These are phyloP conservation scores for Axinella damicornis DNA, from an alignment of 37 sponge, comb jelly and placozoan species.

Conservation along the genomic window DNA sequence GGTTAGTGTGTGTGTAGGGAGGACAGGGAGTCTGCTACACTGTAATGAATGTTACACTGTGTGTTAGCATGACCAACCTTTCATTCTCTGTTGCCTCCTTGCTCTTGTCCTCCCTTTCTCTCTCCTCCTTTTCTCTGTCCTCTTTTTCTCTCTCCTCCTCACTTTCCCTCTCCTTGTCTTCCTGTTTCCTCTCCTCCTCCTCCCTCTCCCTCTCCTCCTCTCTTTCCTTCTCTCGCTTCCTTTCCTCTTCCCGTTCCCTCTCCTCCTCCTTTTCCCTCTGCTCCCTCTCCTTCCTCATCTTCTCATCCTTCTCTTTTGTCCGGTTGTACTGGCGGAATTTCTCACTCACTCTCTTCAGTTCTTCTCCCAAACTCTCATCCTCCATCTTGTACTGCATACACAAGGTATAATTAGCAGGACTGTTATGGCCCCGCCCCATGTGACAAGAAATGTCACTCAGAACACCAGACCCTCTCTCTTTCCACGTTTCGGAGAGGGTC, in stretches of 20 bases:
- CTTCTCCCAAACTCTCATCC: conserved; percentile 22
- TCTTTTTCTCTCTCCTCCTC: no score
- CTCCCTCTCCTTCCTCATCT: conserved; percentile 6
- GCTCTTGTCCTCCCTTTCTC: no score
- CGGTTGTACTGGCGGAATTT: conserved; percentile 42
- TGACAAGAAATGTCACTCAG: no score
- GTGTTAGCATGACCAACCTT: no score
- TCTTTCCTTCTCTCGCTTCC: conserved; percentile 8
- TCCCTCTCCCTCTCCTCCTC: conserved; percentile 2
- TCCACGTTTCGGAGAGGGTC: no score
- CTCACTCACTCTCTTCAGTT: conserved; percentile 24
- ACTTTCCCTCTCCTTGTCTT: background rate
- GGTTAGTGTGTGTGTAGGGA: no score
- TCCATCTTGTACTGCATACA: conserved; percentile 12
- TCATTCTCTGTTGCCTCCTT: no score
- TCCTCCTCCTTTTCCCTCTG: background rate
- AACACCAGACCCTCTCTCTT: no score
- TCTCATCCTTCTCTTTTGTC: background rate
- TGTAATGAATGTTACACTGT: no score
- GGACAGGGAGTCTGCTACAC: no score
- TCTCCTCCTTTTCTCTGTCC: no score
- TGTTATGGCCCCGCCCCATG: no score
- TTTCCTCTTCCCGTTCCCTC: background rate
- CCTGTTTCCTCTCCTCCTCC: background rate
- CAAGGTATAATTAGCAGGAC: background rate